phyloP scores from a whole-genome alignment of 2,113 vertebrate species.

The Morone chrysops region DNA sequence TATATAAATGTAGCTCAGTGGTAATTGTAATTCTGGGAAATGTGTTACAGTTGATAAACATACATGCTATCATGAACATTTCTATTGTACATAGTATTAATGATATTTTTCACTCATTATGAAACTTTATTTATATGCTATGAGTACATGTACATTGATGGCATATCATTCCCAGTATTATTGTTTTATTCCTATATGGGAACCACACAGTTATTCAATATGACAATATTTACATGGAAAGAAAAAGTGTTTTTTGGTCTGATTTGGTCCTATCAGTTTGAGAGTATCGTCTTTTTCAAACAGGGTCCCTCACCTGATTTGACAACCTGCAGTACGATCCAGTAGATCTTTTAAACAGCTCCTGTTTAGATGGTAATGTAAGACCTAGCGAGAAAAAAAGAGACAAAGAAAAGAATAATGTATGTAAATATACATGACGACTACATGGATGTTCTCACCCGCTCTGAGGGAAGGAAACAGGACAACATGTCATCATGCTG shows the following conservation, averaged over 20 bases:
- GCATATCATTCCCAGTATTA: background rate
- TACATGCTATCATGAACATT: background rate
- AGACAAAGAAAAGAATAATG: conserved; percentile 59
- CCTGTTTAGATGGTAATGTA: conserved; percentile 19
- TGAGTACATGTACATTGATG: background rate
- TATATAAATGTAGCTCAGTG: background rate
- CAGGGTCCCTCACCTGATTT: conserved; percentile 62
- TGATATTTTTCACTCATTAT: background rate
- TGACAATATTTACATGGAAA: background rate
- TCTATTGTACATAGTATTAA: background rate
- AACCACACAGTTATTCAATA: conserved; percentile 17
- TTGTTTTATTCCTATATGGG: background rate
- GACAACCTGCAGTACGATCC: conserved; percentile 31
- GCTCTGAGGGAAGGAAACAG: conserved; percentile 53
- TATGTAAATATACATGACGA: conserved; percentile 59
- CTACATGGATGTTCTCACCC: conserved; percentile 38
- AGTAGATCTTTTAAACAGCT: background rate
- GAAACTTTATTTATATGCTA: background rate
- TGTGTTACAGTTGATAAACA: background rate
- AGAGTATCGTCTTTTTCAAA: conserved; percentile 7
- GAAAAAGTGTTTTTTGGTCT: background rate
- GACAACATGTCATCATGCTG: conserved; percentile 54
- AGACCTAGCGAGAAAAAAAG: conserved; percentile 42
- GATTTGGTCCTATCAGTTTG: conserved; percentile 4
- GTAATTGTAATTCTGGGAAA: background rate